Evolutionary conservation across 2,888 invertebrate genomes (phyloP).

Genomic region (Meliscaeva auricollis): DNA sequence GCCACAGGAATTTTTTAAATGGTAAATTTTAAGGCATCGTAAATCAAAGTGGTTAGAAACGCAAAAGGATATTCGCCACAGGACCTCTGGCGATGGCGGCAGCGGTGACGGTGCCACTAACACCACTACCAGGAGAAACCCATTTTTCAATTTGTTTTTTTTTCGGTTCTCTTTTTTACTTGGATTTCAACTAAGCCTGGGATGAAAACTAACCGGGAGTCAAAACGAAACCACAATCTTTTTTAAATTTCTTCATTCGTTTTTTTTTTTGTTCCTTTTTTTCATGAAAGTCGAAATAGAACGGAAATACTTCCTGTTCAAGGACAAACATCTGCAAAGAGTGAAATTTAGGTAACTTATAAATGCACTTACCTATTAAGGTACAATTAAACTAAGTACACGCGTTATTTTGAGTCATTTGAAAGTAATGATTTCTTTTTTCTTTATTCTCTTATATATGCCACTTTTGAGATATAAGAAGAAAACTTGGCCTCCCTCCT

Average conservation of each 20-base stretch:
- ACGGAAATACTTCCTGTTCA: slow-evolving; percentile 2
- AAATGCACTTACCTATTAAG: neutral
- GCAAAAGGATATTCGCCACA: slow-evolving; percentile 68
- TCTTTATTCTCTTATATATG: too few species aligned
- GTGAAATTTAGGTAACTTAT: neutral
- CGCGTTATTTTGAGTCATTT: too few species aligned
- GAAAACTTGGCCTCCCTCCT: too few species aligned
- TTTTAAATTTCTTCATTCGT: neutral
- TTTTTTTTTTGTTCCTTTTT: neutral
- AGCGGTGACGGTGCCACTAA: neutral
- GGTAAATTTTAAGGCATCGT: slow-evolving; percentile 71
- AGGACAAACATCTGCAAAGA: slow-evolving; percentile 1
- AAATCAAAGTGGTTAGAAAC: slow-evolving; percentile 72
- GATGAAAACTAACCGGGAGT: slow-evolving; percentile 22
- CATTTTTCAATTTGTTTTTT: neutral
- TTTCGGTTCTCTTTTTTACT: slow-evolving; percentile 2
- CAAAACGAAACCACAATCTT: slow-evolving; percentile 8
- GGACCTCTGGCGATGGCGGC: slow-evolving; percentile 4
- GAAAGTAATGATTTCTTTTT: too few species aligned
- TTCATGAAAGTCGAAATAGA: neutral
- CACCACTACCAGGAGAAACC: slow-evolving; percentile 3
- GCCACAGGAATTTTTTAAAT: slow-evolving; percentile 72
- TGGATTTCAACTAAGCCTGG: slow-evolving; percentile 23
- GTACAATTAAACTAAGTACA: neutral
- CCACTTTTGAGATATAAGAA: too few species aligned